These are phyloP conservation scores for Gastrophysa polygoni DNA, from an alignment of 2,888 invertebrate genomes.

Conservation along the genomic window DNA sequence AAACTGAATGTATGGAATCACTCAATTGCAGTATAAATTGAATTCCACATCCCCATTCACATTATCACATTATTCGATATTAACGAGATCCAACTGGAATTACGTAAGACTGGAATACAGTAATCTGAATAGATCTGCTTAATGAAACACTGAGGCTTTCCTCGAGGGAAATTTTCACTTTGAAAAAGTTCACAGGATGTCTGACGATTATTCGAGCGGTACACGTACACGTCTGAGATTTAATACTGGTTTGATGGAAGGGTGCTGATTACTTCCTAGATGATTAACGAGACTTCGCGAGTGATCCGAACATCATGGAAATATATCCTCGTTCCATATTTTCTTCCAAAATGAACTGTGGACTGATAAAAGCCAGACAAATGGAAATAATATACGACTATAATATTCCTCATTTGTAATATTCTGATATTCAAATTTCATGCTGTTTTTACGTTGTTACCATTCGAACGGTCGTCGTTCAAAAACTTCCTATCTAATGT, in stretches of 20 bases:
- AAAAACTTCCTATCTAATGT: no score
- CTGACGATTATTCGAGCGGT: slow-evolving; percentile 26
- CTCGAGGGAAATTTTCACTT: slow-evolving; percentile 23
- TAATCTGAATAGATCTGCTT: slow-evolving; percentile 1
- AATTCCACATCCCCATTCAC: not conserved
- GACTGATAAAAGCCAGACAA: no score
- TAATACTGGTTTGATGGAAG: not conserved
- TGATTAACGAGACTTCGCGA: not conserved
- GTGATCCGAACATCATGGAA: not conserved
- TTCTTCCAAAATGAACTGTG: no score
- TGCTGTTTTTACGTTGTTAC: no score
- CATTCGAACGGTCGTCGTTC: no score
- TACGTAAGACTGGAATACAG: not conserved
- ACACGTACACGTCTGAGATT: slow-evolving; percentile 1
- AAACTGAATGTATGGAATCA: not conserved
- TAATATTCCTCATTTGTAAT: no score
- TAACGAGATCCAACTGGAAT: not conserved
- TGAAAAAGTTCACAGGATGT: slow-evolving; percentile 23
- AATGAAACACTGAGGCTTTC: slow-evolving; percentile 5
- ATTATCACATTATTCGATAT: not conserved
- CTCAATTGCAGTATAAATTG: not conserved
- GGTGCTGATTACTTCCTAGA: not conserved
- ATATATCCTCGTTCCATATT: not conserved
- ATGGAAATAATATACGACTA: no score
- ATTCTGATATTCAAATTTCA: no score